These are phyloP conservation scores for Volucella zonaria DNA, from an alignment of 2,888 invertebrate species.

Conservation along the genomic window DNA sequence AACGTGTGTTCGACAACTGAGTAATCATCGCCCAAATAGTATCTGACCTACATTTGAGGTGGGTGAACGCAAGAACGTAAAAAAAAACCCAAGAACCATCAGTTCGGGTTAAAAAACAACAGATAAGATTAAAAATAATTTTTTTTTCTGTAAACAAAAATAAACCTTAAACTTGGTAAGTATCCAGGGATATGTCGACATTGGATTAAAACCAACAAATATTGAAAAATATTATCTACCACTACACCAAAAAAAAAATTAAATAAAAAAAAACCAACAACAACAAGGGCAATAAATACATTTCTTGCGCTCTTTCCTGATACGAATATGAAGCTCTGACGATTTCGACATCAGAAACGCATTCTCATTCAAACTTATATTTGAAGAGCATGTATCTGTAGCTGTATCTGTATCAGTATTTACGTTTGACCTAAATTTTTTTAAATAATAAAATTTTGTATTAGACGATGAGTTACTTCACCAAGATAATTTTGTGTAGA, in stretches of 20 bases:
- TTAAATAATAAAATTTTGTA: conserved; percentile 21
- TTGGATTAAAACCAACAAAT: conserved; percentile 67
- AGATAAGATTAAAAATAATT: conserved; percentile 73
- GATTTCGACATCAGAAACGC: conserved; percentile 62
- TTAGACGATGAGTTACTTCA: conserved; percentile 8
- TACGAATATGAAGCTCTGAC: conserved; percentile 22
- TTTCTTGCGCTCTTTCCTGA: neutral
- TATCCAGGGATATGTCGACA: conserved; percentile 79
- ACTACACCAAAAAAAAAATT: conserved; percentile 38
- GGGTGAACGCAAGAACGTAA: conserved; percentile 45
- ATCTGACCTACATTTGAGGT: conserved; percentile 69
- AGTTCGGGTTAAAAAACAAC: conserved; percentile 14
- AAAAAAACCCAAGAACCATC: conserved; percentile 12
- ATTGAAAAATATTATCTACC: conserved; percentile 50
- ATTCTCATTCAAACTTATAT: conserved; percentile 31
- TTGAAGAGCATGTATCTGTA: neutral
- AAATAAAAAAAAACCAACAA: too few relatives aligned
- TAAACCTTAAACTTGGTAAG: conserved; percentile 81
- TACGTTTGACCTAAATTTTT: conserved; percentile 41
- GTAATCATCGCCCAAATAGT: conserved; percentile 62
- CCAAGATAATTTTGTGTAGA: neutral
- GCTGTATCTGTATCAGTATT: conserved; percentile 13
- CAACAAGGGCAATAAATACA: conserved; percentile 3
- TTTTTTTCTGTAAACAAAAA: conserved; percentile 79
- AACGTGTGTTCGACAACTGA: conserved; percentile 52